A percentile compares a stretch with the other conserved stretches of the same genome.
Evolutionary conservation across 2,888 invertebrate genomes (phyloP).

Genomic region (Perdita meconis): DNA sequence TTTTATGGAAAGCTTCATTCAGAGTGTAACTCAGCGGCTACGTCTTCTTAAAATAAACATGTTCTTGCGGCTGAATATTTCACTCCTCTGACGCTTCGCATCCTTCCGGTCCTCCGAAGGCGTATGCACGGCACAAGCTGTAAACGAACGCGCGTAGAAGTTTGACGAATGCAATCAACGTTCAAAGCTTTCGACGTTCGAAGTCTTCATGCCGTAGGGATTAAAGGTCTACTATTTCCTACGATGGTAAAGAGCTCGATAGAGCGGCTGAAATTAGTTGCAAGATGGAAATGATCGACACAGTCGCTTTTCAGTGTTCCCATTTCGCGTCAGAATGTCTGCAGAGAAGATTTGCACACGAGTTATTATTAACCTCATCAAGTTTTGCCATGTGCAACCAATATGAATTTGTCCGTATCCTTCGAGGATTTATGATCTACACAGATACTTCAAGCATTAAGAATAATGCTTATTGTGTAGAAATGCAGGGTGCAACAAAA

Average conservation of each 20-base stretch:
- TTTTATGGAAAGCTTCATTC: background rate
- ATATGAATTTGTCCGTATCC: no score
- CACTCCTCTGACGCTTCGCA: background rate
- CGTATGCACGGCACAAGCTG: slow-evolving; percentile 1
- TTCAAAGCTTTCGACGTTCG: slow-evolving; percentile 47
- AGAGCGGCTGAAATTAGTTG: slow-evolving; percentile 45
- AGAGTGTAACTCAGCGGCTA: background rate
- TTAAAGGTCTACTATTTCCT: slow-evolving; percentile 46
- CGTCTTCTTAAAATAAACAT: background rate
- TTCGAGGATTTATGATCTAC: no score
- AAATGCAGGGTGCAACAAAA: no score
- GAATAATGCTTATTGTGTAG: no score
- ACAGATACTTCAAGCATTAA: no score
- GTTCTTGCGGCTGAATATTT: slow-evolving; percentile 1
- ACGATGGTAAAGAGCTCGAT: slow-evolving; percentile 24
- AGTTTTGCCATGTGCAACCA: background rate
- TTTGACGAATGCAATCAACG: slow-evolving; percentile 58
- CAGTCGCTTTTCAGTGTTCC: background rate
- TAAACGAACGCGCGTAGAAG: slow-evolving; percentile 31
- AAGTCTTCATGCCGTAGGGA: slow-evolving; percentile 40
- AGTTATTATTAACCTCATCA: background rate
- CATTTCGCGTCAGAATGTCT: background rate
- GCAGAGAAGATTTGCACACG: background rate
- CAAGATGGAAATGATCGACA: slow-evolving; percentile 20
- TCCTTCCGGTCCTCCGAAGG: slow-evolving; percentile 13